Evolutionary conservation across 2,113 vertebrate genomes (phyloP).

Genomic region (Chitala chitala): DNA sequence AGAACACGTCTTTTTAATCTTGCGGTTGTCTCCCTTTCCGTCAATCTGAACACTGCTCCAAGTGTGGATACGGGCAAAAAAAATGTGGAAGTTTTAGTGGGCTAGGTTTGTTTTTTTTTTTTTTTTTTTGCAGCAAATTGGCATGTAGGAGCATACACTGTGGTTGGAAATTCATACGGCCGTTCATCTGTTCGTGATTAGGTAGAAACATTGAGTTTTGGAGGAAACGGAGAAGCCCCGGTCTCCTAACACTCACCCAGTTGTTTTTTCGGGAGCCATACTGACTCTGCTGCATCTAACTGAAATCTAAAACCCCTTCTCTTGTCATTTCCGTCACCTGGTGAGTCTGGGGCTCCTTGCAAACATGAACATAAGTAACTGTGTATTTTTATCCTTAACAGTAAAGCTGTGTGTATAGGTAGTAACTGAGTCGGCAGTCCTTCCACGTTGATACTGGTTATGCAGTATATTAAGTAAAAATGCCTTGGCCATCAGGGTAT

Average conservation of each 20-base stretch:
- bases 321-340: not conserved
- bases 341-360: too few relatives aligned
- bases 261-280: not conserved
- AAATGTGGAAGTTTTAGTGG: not conserved
- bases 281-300: not conserved
- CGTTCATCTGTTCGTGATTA: slow-evolving; percentile 29
- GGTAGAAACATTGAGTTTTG: not conserved
- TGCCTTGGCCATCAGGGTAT: too few relatives aligned
- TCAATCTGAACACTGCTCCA: not conserved
- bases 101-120: slow-evolving; percentile 8
- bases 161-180: slow-evolving; percentile 22
- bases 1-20: slow-evolving; percentile 9
- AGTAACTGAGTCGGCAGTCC: too few relatives aligned
- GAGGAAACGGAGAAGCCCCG: not conserved
- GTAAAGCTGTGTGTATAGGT: too few relatives aligned
- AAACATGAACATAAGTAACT: too few relatives aligned
- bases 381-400: too few relatives aligned
- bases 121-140: slow-evolving; percentile 17
- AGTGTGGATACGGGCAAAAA: not conserved
- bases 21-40: not conserved
- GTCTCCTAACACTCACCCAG: not conserved
- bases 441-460: too few relatives aligned
- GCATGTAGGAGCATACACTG: slow-evolving; percentile 1
- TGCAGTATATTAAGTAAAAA: too few relatives aligned
- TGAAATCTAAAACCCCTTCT: too few relatives aligned